phyloP scores from a whole-genome alignment of 1,140 invertebrate species.

The Trialeurodes vaporariorum region DNA sequence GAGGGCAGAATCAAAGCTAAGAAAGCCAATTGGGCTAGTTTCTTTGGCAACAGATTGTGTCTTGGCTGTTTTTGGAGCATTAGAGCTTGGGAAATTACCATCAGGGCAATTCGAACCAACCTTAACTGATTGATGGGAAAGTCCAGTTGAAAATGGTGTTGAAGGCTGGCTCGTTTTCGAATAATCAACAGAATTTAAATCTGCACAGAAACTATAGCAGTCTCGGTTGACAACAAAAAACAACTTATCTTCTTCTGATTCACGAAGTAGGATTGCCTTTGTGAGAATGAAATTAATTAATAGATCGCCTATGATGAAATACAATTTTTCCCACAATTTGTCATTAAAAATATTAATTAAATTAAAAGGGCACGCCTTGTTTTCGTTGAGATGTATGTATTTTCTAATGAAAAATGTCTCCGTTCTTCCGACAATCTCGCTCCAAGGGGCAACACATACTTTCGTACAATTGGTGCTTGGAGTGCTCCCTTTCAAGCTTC shows the following conservation, averaged over 20 bases:
- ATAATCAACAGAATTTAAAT: no score
- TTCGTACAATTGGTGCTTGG: no score
- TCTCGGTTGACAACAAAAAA: background rate
- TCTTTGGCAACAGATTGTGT: background rate
- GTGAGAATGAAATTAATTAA: background rate
- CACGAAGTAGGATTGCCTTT: background rate
- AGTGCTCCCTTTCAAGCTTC: no score
- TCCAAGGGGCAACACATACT: no score
- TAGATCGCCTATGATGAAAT: background rate
- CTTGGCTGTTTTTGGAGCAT: no score
- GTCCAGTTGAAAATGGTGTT: no score
- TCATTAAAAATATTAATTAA: background rate
- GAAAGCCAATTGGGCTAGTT: background rate
- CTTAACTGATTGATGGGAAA: no score
- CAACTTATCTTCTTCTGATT: background rate
- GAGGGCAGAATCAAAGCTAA: background rate
- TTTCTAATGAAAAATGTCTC: background rate
- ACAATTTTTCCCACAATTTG: background rate
- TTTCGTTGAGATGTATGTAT: background rate
- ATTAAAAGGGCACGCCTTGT: background rate
- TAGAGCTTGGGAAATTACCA: no score
- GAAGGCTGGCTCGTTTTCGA: no score
- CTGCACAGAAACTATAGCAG: background rate
- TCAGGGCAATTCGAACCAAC: no score
- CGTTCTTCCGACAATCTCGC: no score